phyloP scores from a whole-genome alignment of 2,797 vertebrate genomes.

The Arremon aurantiirostris region DNA sequence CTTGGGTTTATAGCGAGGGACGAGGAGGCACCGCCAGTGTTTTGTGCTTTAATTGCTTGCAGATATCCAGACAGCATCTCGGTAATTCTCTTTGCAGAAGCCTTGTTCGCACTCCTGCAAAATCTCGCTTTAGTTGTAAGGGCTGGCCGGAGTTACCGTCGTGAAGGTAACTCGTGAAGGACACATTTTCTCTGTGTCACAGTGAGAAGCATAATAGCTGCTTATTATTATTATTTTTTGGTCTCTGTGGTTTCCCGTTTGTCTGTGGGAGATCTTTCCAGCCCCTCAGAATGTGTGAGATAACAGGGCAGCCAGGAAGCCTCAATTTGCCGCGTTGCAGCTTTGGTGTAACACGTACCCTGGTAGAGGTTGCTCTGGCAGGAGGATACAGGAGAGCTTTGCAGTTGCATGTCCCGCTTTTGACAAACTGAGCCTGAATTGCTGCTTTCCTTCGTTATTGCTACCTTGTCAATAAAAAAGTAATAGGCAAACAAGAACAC shows the following conservation, averaged over 20 bases:
- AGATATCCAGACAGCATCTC: fast-evolving
- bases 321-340: not conserved
- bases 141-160: not conserved
- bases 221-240: not conserved
- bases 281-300: not conserved
- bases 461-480: not conserved
- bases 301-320: not conserved
- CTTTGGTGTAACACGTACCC: fast-evolving
- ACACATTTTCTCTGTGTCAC: not conserved
- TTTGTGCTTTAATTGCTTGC: not conserved
- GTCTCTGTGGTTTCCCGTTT: not conserved
- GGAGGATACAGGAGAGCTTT: not conserved
- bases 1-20: fast-evolving
- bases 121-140: fast-evolving
- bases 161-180: fast-evolving
- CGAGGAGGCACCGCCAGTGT: too few relatives aligned
- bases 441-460: not conserved
- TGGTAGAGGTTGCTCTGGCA: not conserved
- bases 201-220: fast-evolving
- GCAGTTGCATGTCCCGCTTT: too few relatives aligned
- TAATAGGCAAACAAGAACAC: not conserved
- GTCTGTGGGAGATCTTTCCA: not conserved
- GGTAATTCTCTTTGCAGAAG: fast-evolving
- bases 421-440: not conserved
- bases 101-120: not conserved